A percentile compares a stretch with the other conserved stretches of the same genome.
phyloP scores from a whole-genome alignment of 2,113 vertebrate genomes.

The Casuarius casuarius region DNA sequence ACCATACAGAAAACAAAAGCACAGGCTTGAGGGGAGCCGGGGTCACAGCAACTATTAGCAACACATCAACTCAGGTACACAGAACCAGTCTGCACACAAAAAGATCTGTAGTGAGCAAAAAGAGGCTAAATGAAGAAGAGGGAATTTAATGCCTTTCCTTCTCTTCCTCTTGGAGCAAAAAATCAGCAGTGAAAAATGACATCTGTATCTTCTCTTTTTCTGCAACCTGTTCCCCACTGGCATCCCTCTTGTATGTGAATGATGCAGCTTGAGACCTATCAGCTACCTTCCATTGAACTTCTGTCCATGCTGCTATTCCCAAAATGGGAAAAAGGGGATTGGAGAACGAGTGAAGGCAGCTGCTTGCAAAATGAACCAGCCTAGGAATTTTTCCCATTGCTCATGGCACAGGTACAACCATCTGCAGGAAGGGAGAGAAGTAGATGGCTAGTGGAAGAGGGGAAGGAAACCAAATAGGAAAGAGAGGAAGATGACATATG shows the following conservation, averaged over 20 bases:
- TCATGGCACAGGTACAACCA: neutral
- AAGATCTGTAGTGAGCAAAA: neutral
- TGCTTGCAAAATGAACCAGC: neutral
- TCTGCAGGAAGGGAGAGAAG: neutral
- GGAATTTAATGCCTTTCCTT: neutral
- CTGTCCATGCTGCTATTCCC: neutral
- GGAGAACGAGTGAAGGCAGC: neutral
- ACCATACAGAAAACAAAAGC: neutral
- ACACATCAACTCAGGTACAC: fast-evolving
- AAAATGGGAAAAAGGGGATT: neutral
- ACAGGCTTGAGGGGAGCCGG: neutral
- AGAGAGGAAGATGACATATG: neutral
- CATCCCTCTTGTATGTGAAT: neutral
- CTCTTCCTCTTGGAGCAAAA: neutral
- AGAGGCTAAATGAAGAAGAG: neutral
- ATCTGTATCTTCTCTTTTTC: neutral
- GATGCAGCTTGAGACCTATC: neutral
- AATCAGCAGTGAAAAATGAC: neutral
- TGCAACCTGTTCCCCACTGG: neutral
- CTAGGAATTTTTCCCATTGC: neutral
- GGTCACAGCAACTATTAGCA: neutral
- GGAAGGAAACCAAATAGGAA: neutral
- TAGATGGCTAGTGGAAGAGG: neutral
- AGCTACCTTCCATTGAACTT: neutral
- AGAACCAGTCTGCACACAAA: neutral